Conservation (phyloP, 2,888 invertebrate species). For the Pinctada fucata region DNA sequence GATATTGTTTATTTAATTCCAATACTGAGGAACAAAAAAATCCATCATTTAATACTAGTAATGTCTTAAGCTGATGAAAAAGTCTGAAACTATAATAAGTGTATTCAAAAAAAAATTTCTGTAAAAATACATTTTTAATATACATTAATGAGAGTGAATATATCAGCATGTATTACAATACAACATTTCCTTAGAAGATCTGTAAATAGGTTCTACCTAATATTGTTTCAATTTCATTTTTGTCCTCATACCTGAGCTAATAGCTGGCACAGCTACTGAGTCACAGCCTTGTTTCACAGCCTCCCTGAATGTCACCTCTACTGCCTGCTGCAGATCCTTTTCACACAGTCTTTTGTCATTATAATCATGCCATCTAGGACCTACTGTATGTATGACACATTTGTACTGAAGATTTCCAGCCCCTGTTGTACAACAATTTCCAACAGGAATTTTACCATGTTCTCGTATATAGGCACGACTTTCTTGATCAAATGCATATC, state of each 20-base stretch:
- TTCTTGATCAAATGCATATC: constrained; percentile 42
- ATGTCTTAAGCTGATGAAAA: too few species aligned
- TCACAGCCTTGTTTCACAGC: constrained; percentile 39
- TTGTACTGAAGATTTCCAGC: constrained; percentile 41
- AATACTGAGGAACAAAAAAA: not conserved
- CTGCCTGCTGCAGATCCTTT: constrained; percentile 39
- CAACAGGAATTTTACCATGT: constrained; percentile 39
- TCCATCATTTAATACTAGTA: too few species aligned
- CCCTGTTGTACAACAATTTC: constrained; percentile 44
- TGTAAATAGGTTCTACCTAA: too few species aligned
- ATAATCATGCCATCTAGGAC: constrained; percentile 50
- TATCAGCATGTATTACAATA: not conserved
- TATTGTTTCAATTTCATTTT: too few species aligned
- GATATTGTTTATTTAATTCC: not conserved
- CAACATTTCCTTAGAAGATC: not conserved
- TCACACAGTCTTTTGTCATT: constrained; percentile 27
- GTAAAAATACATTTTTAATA: too few species aligned
- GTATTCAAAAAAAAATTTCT: too few species aligned
- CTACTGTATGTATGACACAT: constrained; percentile 49
- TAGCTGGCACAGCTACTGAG: constrained; percentile 48
- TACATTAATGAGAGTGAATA: too few species aligned
- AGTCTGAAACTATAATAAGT: too few species aligned
- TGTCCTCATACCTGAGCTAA: constrained; percentile 48
- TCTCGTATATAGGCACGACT: constrained; percentile 36
- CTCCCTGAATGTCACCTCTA: constrained; percentile 47